These are phyloP conservation scores for Acrocephalus scirpaceus DNA, from an alignment of 2,797 vertebrate genomes.

Conservation along the genomic window DNA sequence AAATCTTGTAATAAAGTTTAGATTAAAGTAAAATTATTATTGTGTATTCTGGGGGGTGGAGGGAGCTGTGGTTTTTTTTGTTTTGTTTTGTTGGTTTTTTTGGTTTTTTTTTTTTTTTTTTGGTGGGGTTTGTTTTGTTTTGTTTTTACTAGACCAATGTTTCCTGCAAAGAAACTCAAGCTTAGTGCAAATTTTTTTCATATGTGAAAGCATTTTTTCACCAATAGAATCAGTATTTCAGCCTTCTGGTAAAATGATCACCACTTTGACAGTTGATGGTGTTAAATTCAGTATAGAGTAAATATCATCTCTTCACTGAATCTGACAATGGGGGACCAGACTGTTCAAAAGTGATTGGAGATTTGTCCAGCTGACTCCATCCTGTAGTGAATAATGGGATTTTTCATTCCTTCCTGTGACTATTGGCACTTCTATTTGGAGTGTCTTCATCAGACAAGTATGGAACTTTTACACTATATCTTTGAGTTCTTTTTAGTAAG, in stretches of 20 bases:
- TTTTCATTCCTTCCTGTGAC: not conserved
- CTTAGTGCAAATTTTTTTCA: not conserved
- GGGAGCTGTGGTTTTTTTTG: accelerated
- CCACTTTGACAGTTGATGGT: not conserved
- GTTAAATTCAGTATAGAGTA: not conserved
- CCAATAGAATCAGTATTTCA: not conserved
- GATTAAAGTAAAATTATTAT: not conserved
- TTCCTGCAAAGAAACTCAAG: not conserved
- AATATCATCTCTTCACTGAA: not conserved
- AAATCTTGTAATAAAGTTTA: not conserved
- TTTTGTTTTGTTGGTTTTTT: accelerated
- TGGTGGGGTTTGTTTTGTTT: not conserved
- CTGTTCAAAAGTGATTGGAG: not conserved
- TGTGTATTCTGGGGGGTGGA: accelerated
- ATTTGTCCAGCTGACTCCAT: not conserved
- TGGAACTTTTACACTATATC: not conserved
- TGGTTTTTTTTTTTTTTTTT: accelerated
- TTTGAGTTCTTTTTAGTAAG: not conserved
- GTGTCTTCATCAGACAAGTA: not conserved
- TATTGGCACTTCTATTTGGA: not conserved
- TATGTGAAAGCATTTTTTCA: not conserved
- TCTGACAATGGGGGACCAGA: not conserved
- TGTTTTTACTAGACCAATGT: not conserved
- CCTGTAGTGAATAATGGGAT: not conserved
- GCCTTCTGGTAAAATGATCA: not conserved